These are phyloP conservation scores for Brachionus rubens DNA, from an alignment of 1,140 invertebrate species.

Conservation along the genomic window DNA sequence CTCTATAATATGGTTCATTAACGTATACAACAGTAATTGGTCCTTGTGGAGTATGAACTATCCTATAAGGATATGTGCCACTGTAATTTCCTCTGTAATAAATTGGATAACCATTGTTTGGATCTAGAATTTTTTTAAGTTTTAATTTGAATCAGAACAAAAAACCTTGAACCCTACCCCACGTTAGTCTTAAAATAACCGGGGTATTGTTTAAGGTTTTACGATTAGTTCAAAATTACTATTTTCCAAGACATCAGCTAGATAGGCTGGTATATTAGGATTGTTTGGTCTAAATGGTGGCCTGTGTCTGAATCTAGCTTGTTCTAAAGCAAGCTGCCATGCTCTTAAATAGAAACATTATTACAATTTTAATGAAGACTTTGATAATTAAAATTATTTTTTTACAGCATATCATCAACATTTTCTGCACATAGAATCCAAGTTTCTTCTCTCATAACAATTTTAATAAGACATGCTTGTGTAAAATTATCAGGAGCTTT, in stretches of 20 bases:
- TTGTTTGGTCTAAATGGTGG: slow-evolving; percentile 16
- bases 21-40: slow-evolving; percentile 44
- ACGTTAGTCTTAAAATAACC: too few species aligned
- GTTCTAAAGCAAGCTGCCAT: slow-evolving; percentile 43
- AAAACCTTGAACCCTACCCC: background rate
- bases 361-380: background rate
- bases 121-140: background rate
- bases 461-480: background rate
- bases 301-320: background rate
- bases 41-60: slow-evolving; percentile 42
- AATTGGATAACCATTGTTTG: slow-evolving; percentile 43
- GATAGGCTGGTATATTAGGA: slow-evolving; percentile 18
- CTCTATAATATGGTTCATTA: slow-evolving; percentile 19
- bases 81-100: slow-evolving; percentile 36
- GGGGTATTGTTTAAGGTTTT: too few species aligned
- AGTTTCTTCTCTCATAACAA: slow-evolving; percentile 12
- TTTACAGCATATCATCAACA: slow-evolving; percentile 44
- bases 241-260: slow-evolving; percentile 35
- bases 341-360: background rate
- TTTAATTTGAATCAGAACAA: background rate
- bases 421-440: slow-evolving; percentile 44
- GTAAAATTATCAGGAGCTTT: background rate
- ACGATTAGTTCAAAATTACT: slow-evolving; percentile 31
- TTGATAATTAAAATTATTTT: too few species aligned
- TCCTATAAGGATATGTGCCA: slow-evolving; percentile 30